A percentile compares a stretch with the other conserved stretches of the same genome.
Conservation (phyloP, 1,140 invertebrate genomes). For the Aphelenchoides besseyi region DNA sequence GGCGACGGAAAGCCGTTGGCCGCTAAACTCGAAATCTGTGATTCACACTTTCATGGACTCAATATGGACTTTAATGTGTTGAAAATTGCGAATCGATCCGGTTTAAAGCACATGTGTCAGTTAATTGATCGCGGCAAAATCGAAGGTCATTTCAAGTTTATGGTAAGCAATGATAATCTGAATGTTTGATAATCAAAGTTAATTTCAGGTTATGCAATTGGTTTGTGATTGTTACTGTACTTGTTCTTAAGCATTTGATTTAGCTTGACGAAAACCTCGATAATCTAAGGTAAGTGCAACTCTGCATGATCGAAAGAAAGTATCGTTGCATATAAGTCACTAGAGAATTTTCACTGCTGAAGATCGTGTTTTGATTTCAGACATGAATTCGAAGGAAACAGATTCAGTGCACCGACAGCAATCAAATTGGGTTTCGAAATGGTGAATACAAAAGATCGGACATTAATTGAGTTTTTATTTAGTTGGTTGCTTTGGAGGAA, state of each 20-base stretch:
- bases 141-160: constrained; percentile 61
- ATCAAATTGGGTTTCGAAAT: constrained; percentile 51
- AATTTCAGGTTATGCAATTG: constrained; percentile 58
- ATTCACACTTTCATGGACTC: constrained; percentile 47
- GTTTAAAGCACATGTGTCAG: constrained; percentile 38
- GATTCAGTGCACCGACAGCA: constrained; percentile 58
- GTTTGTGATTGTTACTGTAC: constrained; percentile 29
- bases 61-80: constrained; percentile 59
- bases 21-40: constrained; percentile 58
- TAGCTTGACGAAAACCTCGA: constrained; percentile 57
- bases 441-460: constrained; percentile 1
- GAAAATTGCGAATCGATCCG: constrained; percentile 44
- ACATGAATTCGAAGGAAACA: constrained; percentile 54
- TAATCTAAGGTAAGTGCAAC: constrained; percentile 53
- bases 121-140: constrained; percentile 60
- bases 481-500: constrained; percentile 46
- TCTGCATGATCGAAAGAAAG: too few relatives aligned
- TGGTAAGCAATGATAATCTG: too few relatives aligned
- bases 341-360: too few relatives aligned
- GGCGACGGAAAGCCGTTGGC: constrained; percentile 54
- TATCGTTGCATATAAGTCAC: too few relatives aligned
- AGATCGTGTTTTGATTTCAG: too few relatives aligned
- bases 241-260: constrained; percentile 23
- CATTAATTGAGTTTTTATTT: background rate
- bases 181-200: too few relatives aligned